phyloP scores from a whole-genome alignment of 2,113 vertebrate species.

The Protobothrops flavoviridis region DNA sequence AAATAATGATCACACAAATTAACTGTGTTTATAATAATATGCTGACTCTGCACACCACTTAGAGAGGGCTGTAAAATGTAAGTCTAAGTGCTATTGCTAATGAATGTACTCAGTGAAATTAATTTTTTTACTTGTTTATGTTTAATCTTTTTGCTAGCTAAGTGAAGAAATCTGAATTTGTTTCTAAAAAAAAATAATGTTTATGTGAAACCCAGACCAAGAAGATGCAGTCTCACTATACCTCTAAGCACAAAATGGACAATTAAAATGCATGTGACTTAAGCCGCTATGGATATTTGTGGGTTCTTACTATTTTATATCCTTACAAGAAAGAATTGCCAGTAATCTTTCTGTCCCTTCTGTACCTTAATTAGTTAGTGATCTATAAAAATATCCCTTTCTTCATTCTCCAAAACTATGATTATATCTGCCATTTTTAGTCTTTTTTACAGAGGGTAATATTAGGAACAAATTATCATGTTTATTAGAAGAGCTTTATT shows the following conservation, averaged over 20 bases:
- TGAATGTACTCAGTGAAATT: neutral
- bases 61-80: neutral
- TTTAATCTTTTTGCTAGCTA: neutral
- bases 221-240: neutral
- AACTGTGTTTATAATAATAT: neutral
- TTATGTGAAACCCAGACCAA: neutral
- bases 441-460: neutral
- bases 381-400: neutral
- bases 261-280: neutral
- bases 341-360: neutral
- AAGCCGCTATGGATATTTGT: neutral
- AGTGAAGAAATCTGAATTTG: neutral
- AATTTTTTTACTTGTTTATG: neutral
- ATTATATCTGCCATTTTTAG: neutral
- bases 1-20: conserved; percentile 13
- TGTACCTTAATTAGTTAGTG: neutral
- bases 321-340: neutral
- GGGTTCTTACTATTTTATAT: neutral
- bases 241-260: neutral
- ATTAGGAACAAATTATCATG: neutral
- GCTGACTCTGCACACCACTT: neutral
- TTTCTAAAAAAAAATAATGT: neutral
- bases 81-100: neutral
- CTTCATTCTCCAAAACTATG: neutral
- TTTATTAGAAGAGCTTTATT: neutral